Evolutionary conservation across 2,888 invertebrate genomes (phyloP), one percentile per base, ranked within the genome.

Genomic region (Bhutanitis thaidina): DNA sequence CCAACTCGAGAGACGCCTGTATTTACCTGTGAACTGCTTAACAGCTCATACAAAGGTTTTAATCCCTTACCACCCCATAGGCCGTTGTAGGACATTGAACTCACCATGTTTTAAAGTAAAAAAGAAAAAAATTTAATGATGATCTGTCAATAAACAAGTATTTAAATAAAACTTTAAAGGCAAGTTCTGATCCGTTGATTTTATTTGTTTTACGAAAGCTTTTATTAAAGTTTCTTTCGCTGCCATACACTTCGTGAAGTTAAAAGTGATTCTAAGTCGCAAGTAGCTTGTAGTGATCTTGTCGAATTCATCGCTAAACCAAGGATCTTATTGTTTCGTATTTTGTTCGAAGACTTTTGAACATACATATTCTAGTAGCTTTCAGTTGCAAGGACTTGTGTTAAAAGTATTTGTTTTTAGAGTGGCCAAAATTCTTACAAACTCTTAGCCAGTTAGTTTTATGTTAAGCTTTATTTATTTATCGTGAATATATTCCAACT

Each of bases 311-410:
- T 51, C 45, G 50, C 40, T 51, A 49, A 54, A 58, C 57, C 52
- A 58, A 63, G 59, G 60, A 62, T 59, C 61, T 63, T 62, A 67
- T 71, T 69, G 67, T 70, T 65, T 64, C 60, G 60, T 67, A 65
- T 67, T 67, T 64, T 65, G 64, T 66, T 59, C 63, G 52, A 69
- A 63, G 61, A 13, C 34, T 13, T 62, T 65, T 57, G 54, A 61
- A 63, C 68, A 74, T 74, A 70, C 69, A 73, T 74, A 75, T 77
- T 71, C 69, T 64, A 69, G 70, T 65, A 71, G 72, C 67, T 74
- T 69, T 61, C 54, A 60, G 59, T 59, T 59, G 60, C 56, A 61
- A 61, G 64, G 71, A 62, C 62, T 62, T 60, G 59, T 64, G 60
- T 65, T 59, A 49, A 49, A 59, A 37, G 49, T 57, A 62, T 65